Evolutionary conservation across 92 coral and sea anemone genomes (phyloP).

Genomic region (Zoanthus sociatus): DNA sequence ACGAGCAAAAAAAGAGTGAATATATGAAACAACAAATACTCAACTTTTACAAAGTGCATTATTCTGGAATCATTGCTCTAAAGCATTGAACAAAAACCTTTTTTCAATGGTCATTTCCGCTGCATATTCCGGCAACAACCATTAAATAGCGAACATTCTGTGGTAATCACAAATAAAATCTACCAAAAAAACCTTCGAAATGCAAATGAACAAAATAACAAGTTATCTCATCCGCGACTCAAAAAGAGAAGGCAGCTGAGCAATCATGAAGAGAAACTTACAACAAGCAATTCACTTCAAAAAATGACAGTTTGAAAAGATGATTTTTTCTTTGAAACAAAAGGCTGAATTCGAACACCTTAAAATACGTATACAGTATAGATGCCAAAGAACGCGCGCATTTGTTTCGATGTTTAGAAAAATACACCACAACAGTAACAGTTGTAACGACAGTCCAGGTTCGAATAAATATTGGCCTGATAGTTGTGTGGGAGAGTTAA

Average conservation of each 20-base stretch:
- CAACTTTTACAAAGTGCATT: not conserved
- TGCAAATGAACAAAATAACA: too few species aligned
- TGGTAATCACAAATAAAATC: not conserved
- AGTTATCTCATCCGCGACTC: not conserved
- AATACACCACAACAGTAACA: not conserved
- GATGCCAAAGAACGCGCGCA: not conserved
- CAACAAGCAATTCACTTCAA: not conserved
- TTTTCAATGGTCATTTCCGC: slow-evolving; percentile 24
- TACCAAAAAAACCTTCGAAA: too few species aligned
- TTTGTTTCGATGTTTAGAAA: not conserved
- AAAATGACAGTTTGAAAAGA: not conserved
- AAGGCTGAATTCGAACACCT: not conserved
- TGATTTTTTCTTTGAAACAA: not conserved
- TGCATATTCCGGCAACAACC: not conserved
- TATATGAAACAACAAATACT: not conserved
- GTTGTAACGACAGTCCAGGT: not conserved
- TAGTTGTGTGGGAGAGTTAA: not conserved
- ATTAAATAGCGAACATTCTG: not conserved
- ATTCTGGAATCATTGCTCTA: not conserved
- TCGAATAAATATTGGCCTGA: slow-evolving; percentile 15
- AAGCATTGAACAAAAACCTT: not conserved
- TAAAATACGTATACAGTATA: not conserved
- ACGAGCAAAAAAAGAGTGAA: not conserved
- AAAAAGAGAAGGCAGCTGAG: not conserved
- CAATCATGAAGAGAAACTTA: not conserved